Base-by-base conservation (phyloP, 2,113 vertebrate genomes). In the Forbesichthys agassizii region DNA sequence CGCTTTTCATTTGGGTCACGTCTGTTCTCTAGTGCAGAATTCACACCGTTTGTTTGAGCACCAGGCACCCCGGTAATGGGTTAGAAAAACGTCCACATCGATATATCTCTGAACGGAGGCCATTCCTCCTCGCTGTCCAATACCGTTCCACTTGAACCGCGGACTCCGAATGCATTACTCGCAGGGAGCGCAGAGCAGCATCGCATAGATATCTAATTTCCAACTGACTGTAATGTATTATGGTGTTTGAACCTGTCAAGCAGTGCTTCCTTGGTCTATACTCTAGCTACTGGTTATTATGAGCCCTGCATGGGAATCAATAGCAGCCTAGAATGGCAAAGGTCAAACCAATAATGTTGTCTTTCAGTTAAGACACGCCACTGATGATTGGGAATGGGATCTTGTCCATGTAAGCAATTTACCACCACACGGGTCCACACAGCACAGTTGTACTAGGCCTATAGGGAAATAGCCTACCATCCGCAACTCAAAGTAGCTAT, bases 41-140 rank as follows among this genome's bases (percentile, higher is more conserved):
- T 61, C 80, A 47, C 75, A 82, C 82, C 73, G 84, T 73, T 80
- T 81, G 70, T 86, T 84, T 84, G 67, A 79, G 68, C 42, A 11
- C 74, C 48, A 16, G 77, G 69, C 33, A 18, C 57, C 59, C 62
- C 5, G 68, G 71, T 87, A 90, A 88, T 89, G 82, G 77, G 66
- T 68, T 77, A 63, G 75, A 74, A 86, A 88, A 86, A 85, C 55
- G 85, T 88, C 81, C 61, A 56, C 72, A 80, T 86, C 83, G 33
- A 89, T 90, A 87, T 74, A 84, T 89, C 83, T 84, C 77, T 78
- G 79, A 68, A 53, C 33, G 53, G 73, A 82, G 4, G 62, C 70
- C 71, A 72, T 84, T 80, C 62, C 71, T 87, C 73, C 78, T 74
- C 9, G 3, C 79, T 74, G 79, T 77, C 73, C 51, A 51, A 68